Conservation (phyloP, 2,113 vertebrate species). For the Polypterus senegalus region DNA sequence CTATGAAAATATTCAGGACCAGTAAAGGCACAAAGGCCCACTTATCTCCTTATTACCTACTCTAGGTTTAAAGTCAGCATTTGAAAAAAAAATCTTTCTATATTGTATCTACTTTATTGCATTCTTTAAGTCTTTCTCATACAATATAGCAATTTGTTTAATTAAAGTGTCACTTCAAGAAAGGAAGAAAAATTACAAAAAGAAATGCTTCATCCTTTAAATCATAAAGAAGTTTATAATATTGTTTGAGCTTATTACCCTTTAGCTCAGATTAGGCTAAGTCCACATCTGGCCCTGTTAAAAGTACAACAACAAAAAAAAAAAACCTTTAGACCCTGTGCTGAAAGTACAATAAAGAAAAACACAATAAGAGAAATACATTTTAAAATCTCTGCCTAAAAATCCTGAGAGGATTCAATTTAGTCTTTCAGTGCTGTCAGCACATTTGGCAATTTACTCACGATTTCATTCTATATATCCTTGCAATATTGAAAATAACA, state of each 20-base stretch:
- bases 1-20: conserved; percentile 48
- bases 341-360: conserved; percentile 19
- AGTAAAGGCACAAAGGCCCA: conserved; percentile 59
- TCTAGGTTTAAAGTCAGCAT: conserved; percentile 59
- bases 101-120: conserved; percentile 56
- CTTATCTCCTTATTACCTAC: conserved; percentile 68
- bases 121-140: conserved; percentile 50
- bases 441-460: conserved; percentile 52
- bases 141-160: conserved; percentile 57
- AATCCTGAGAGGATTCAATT: conserved; percentile 53
- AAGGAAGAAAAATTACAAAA: conserved; percentile 24
- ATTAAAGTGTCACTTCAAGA: conserved; percentile 67
- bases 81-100: conserved; percentile 58
- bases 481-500: conserved; percentile 47
- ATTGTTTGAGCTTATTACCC: conserved; percentile 23
- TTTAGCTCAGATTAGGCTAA: conserved; percentile 43
- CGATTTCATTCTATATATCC: conserved; percentile 37
- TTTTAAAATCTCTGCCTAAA: conserved; percentile 39
- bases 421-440: conserved; percentile 48
- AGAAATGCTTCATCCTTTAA: conserved; percentile 31
- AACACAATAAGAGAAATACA: conserved; percentile 40
- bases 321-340: conserved; percentile 21
- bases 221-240: conserved; percentile 49
- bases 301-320: conserved; percentile 17
- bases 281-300: conserved; percentile 26